These are phyloP conservation scores for Diploptera punctata DNA, from an alignment of 2,888 invertebrate genomes.

Conservation along the genomic window DNA sequence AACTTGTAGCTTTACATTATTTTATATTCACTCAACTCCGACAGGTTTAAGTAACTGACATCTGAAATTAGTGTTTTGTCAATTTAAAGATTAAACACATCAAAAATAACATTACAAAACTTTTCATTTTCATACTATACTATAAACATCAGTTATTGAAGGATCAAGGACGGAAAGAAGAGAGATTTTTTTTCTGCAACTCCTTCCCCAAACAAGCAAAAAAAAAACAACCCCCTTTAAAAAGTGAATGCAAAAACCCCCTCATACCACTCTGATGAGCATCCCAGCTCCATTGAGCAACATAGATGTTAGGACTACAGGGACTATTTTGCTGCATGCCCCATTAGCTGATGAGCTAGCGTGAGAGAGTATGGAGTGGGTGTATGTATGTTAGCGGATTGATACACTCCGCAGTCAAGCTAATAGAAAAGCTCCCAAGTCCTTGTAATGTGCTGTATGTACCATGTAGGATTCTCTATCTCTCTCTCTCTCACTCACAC, in stretches of 20 bases:
- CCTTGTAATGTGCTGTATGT: conserved; percentile 8
- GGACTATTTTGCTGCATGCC: conserved; percentile 30
- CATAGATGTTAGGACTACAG: conserved; percentile 15
- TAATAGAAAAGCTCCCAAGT: conserved; percentile 18
- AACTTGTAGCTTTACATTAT: too few species aligned
- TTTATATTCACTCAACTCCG: too few species aligned
- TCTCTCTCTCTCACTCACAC: background rate
- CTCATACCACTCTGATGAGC: background rate
- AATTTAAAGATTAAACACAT: too few species aligned
- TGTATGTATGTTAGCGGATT: background rate
- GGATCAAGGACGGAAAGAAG: background rate
- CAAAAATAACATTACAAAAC: too few species aligned
- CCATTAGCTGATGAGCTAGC: conserved; percentile 41
- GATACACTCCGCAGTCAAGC: conserved; percentile 9
- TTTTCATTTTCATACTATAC: background rate
- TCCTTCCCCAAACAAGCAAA: conserved; percentile 2
- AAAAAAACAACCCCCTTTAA: background rate
- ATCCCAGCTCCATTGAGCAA: conserved; percentile 17
- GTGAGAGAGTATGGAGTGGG: background rate
- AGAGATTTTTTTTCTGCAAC: background rate
- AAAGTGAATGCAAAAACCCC: background rate
- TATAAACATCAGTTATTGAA: background rate
- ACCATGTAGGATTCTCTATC: background rate
- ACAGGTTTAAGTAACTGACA: too few species aligned
- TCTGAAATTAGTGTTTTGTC: too few species aligned